These are phyloP conservation scores for Drosophila setifemur DNA, from an alignment of 1,140 invertebrate genomes.

Conservation along the genomic window DNA sequence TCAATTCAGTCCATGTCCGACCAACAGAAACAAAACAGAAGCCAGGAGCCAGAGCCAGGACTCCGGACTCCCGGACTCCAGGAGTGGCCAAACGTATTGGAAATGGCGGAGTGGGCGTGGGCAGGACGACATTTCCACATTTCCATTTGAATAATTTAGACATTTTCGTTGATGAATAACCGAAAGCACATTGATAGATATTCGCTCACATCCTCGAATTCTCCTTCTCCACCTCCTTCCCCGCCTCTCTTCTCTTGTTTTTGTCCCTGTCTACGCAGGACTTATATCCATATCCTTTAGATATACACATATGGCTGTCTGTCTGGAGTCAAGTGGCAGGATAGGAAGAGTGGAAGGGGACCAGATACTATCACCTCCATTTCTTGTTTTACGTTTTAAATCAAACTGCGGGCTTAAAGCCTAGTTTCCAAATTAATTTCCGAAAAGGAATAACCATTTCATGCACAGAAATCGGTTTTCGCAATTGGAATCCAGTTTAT, in stretches of 20 bases:
- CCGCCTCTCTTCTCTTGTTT: background rate
- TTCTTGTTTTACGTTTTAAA: no score
- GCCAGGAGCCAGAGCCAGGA: background rate
- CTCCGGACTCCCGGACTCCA: background rate
- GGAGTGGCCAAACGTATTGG: conserved; percentile 26
- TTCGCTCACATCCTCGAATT: conserved; percentile 11
- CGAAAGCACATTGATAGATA: conserved; percentile 78
- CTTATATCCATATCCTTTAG: conserved; percentile 7
- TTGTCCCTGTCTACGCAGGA: conserved; percentile 1
- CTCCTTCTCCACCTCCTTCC: background rate
- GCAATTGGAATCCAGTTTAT: no score
- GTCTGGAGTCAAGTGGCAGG: conserved; percentile 43
- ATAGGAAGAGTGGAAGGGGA: no score
- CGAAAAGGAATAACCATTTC: no score
- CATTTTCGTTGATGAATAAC: conserved; percentile 80
- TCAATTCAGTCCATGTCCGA: conserved; percentile 66
- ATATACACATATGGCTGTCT: background rate
- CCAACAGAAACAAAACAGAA: conserved; percentile 45
- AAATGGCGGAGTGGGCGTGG: background rate
- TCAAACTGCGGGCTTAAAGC: no score
- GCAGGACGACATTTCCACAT: conserved; percentile 62
- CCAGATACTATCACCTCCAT: no score
- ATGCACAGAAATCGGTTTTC: no score
- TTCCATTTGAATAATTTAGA: conserved; percentile 81
- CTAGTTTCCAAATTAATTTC: no score